A percentile compares a stretch with the other conserved stretches of the same genome.
phyloP scores from a whole-genome alignment of 2,113 vertebrate species.

The Himantopus leucocephalus region DNA sequence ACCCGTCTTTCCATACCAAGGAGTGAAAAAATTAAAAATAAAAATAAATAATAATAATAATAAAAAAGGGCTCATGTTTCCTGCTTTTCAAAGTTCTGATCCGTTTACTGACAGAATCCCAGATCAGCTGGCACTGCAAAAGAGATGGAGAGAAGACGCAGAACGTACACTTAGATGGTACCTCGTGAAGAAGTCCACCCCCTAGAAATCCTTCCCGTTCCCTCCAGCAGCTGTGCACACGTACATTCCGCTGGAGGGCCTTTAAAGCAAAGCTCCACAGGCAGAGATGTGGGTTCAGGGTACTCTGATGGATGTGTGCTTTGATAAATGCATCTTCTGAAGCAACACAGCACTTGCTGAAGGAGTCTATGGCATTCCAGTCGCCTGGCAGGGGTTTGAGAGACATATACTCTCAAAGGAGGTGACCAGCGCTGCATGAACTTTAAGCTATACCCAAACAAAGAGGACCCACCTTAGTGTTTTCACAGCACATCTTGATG shows the following conservation, averaged over 20 bases:
- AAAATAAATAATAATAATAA: not conserved
- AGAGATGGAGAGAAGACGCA: not conserved
- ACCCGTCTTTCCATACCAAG: not conserved
- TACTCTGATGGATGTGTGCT: not conserved
- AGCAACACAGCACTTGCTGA: not conserved
- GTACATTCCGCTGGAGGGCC: accelerated
- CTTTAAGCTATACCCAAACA: not conserved
- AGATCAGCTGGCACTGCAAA: not conserved
- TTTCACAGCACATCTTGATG: not conserved
- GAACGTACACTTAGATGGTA: not conserved
- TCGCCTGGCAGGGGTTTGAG: not conserved
- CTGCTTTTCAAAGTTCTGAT: not conserved
- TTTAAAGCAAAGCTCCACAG: not conserved
- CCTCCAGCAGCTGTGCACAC: not conserved
- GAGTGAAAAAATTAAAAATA: not conserved
- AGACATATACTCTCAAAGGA: not conserved
- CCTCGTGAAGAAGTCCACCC: not conserved
- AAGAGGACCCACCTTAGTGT: not conserved
- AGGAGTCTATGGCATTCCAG: not conserved
- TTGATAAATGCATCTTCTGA: not conserved
- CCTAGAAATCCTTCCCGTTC: not conserved
- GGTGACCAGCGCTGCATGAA: accelerated
- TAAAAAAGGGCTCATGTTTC: not conserved
- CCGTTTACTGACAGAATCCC: not conserved
- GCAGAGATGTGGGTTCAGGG: not conserved